Conservation (phyloP, 2,888 invertebrate species). For the Agrotis segetum region DNA sequence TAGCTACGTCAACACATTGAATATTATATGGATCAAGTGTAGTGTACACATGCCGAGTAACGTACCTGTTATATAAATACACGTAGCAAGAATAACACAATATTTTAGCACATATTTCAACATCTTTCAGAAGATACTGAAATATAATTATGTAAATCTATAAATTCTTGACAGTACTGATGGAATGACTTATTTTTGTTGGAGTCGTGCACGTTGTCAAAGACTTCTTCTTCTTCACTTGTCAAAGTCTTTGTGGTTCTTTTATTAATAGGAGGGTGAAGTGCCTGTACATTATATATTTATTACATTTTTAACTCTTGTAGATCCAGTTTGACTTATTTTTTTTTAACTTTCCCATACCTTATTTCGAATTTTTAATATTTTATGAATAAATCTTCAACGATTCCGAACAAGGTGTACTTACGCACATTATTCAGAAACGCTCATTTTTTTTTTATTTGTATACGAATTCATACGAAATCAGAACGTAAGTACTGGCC, state of each 20-base stretch:
- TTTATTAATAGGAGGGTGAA: background rate
- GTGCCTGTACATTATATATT: background rate
- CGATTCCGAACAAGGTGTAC: too few relatives aligned
- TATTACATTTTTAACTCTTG: too few relatives aligned
- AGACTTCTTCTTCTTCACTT: slow-evolving; percentile 1
- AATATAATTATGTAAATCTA: slow-evolving; percentile 5
- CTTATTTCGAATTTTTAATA: background rate
- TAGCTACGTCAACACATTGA: background rate
- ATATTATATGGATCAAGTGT: slow-evolving; percentile 9
- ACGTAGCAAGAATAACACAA: background rate
- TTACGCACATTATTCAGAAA: too few relatives aligned
- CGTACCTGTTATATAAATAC: background rate
- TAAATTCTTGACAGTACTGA: slow-evolving; percentile 9
- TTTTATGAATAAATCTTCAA: background rate
- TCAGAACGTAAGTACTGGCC: too few relatives aligned
- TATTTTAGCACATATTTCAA: background rate
- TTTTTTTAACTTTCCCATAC: background rate
- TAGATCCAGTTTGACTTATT: too few relatives aligned
- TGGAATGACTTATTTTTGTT: slow-evolving; percentile 14
- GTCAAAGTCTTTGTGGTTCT: slow-evolving; percentile 18
- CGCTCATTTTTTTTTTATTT: too few relatives aligned
- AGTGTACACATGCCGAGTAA: background rate
- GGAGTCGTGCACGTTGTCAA: background rate
- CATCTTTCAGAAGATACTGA: background rate
- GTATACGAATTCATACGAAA: too few relatives aligned